These are phyloP conservation scores for Azemiops feae DNA, from an alignment of 2,113 vertebrate genomes.

Conservation along the genomic window DNA sequence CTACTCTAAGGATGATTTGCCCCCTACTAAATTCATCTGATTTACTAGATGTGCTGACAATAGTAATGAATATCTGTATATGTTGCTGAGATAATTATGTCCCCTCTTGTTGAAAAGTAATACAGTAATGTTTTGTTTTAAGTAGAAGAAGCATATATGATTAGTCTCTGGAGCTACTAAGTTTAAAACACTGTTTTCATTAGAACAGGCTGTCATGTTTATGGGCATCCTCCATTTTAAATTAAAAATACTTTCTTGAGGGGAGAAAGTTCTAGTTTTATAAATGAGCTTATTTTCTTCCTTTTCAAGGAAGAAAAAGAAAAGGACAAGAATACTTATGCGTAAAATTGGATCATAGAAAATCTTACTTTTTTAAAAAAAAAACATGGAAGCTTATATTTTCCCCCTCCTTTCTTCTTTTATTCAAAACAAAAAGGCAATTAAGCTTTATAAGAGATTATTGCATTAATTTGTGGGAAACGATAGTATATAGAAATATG, in stretches of 20 bases:
- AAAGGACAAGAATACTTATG: neutral
- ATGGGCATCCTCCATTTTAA: slow-evolving; percentile 29
- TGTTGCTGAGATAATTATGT: slow-evolving; percentile 2
- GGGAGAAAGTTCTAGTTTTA: slow-evolving; percentile 2
- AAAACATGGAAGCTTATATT: slow-evolving; percentile 23
- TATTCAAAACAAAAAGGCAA: neutral
- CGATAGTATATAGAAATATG: neutral
- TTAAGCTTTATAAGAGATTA: slow-evolving; percentile 20
- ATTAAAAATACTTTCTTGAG: slow-evolving; percentile 9
- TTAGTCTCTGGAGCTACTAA: slow-evolving; percentile 27
- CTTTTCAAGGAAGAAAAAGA: slow-evolving; percentile 24
- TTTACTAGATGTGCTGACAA: slow-evolving; percentile 15
- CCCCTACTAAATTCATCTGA: neutral
- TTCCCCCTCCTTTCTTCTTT: neutral
- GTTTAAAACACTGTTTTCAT: slow-evolving; percentile 49
- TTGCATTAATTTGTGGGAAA: neutral
- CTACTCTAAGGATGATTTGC: neutral
- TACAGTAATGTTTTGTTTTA: slow-evolving; percentile 38
- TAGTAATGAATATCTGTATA: slow-evolving; percentile 16
- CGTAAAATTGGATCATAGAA: slow-evolving; percentile 38
- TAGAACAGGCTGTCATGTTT: slow-evolving; percentile 31
- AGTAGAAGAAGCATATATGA: slow-evolving; percentile 12
- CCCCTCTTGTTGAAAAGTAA: neutral
- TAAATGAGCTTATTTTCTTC: slow-evolving; percentile 26
- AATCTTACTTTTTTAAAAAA: slow-evolving; percentile 41